Conservation (phyloP, 2,113 vertebrate genomes). For the Semnornis frantzii region DNA sequence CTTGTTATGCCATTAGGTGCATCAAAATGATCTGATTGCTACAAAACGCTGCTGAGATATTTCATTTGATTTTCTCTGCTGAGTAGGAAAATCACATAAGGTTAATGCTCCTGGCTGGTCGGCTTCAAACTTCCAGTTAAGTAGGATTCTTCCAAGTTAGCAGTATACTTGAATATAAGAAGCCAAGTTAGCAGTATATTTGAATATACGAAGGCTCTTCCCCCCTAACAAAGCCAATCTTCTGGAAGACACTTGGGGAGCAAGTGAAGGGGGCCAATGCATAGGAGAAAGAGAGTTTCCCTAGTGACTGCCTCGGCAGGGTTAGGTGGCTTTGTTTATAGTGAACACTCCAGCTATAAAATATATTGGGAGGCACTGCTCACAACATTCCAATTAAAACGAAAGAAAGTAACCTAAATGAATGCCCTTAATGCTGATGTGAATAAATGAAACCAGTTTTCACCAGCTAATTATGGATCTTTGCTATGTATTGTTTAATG, state of each 20-base stretch:
- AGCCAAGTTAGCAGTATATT: not conserved
- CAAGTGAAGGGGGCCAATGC: not conserved
- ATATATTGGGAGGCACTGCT: constrained; percentile 54
- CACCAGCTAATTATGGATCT: constrained; percentile 71
- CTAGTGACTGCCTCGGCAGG: constrained; percentile 51
- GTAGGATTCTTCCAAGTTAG: not conserved
- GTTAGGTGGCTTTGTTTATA: constrained; percentile 56
- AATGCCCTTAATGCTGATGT: constrained; percentile 65
- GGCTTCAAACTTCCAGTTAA: not conserved
- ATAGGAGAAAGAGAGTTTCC: constrained; percentile 21
- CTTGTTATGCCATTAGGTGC: not conserved
- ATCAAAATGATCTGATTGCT: not conserved
- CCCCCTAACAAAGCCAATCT: not conserved
- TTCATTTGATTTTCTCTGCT: constrained; percentile 12
- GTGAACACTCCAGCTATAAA: constrained; percentile 54
- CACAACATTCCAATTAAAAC: constrained; percentile 68
- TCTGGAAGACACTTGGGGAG: not conserved
- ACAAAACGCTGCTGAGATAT: not conserved
- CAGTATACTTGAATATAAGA: not conserved
- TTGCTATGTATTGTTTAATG: constrained; percentile 59
- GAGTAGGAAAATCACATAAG: not conserved
- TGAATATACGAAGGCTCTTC: not conserved
- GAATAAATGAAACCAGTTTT: constrained; percentile 70
- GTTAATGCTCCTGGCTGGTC: not conserved
- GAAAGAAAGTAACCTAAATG: constrained; percentile 64